These are phyloP conservation scores for Amphibalanus amphitrite DNA, from an alignment of 1,140 invertebrate species.

Conservation along the genomic window DNA sequence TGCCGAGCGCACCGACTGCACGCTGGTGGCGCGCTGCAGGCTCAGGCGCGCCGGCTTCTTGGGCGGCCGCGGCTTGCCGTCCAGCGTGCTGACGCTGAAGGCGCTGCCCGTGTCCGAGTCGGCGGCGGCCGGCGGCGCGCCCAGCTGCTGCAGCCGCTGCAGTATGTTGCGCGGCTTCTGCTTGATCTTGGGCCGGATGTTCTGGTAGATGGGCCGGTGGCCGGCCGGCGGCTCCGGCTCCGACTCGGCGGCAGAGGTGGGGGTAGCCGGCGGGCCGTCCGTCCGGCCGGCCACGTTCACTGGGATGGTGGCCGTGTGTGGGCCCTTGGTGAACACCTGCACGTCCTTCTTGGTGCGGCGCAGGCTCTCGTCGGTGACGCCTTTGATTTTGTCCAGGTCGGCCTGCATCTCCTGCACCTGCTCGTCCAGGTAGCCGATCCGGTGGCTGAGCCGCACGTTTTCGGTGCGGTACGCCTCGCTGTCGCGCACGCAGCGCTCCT, in stretches of 20 bases:
- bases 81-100: conserved; percentile 3
- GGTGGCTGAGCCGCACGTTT: conserved; percentile 62
- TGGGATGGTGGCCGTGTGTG: conserved; percentile 35
- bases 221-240: too few species aligned
- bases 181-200: background rate
- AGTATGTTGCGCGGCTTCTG: background rate
- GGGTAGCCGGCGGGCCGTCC: too few species aligned
- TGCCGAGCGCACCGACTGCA: conserved; percentile 41
- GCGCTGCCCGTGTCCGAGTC: conserved; percentile 8
- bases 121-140: conserved; percentile 22
- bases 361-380: conserved; percentile 8
- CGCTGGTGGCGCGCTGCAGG: conserved; percentile 56
- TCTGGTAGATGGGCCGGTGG: background rate
- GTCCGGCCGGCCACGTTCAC: conserved; percentile 24
- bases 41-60: conserved; percentile 65
- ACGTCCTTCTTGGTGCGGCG: conserved; percentile 21
- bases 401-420: conserved; percentile 37
- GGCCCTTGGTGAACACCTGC: conserved; percentile 44
- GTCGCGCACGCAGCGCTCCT: conserved; percentile 24
- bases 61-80: conserved; percentile 44
- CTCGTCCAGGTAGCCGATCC: conserved; percentile 74
- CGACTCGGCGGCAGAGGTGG: background rate
- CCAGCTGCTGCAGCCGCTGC: background rate
- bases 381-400: conserved; percentile 11
- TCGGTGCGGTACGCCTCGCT: conserved; percentile 44